Evolutionary conservation across 2,113 vertebrate species (phyloP).

Genomic region (Rafetus swinhoei): DNA sequence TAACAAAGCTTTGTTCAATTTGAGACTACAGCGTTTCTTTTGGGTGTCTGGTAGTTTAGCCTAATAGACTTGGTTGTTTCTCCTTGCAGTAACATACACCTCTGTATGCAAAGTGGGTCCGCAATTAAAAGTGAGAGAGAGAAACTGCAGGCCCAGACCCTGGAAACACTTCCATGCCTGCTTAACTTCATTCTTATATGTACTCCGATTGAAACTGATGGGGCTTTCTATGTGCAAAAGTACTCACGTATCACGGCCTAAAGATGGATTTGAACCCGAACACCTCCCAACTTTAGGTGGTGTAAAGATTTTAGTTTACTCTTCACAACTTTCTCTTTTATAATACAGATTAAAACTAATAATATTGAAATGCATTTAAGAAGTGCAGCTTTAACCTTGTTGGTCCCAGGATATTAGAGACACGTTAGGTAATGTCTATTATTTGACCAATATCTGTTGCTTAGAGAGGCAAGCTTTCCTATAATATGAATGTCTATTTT

Average conservation of each 20-base stretch:
- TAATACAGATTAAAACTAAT: too few species aligned
- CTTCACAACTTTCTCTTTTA: background rate
- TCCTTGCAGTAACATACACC: background rate
- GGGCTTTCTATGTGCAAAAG: rapidly evolving
- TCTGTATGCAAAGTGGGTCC: background rate
- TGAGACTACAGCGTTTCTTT: background rate
- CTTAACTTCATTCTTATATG: background rate
- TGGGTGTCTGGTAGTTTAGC: background rate
- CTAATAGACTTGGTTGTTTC: background rate
- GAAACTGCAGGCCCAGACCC: background rate
- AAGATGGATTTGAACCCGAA: background rate
- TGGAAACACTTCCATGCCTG: background rate
- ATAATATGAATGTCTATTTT: background rate
- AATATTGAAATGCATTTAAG: too few species aligned
- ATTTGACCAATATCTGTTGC: too few species aligned
- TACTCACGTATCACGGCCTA: background rate
- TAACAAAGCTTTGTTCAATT: background rate
- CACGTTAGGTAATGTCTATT: too few species aligned
- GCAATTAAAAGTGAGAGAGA: background rate
- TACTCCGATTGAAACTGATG: rapidly evolving
- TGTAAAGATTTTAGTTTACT: background rate
- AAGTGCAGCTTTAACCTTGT: too few species aligned
- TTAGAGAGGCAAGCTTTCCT: too few species aligned
- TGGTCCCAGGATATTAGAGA: too few species aligned
- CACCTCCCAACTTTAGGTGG: background rate